These are phyloP conservation scores for Heliothis virescens DNA, from an alignment of 1,140 invertebrate genomes.

Conservation along the genomic window DNA sequence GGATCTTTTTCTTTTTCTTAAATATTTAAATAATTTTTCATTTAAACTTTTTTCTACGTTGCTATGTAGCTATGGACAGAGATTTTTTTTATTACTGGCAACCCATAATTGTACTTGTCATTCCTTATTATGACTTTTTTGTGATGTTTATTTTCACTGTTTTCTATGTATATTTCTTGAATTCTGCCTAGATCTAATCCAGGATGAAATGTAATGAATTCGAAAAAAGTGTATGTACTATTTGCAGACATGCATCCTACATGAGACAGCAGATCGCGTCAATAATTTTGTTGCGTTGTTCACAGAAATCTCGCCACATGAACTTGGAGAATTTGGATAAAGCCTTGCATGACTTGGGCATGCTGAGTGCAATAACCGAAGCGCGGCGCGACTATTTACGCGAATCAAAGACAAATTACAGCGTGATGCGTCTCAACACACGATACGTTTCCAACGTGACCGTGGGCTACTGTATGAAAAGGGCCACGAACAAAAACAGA, in stretches of 20 bases:
- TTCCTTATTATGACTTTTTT: constrained; percentile 84
- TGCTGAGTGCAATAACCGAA: constrained; percentile 86
- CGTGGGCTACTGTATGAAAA: constrained; percentile 86
- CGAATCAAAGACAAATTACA: constrained; percentile 82
- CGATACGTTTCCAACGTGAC: constrained; percentile 87
- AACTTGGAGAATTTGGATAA: constrained; percentile 86
- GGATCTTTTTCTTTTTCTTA: too few relatives aligned
- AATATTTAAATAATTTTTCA: too few relatives aligned
- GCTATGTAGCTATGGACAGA: too few relatives aligned
- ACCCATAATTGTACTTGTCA: constrained; percentile 61
- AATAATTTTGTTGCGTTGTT: constrained; percentile 68
- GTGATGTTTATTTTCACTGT: constrained; percentile 84
- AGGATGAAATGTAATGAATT: constrained; percentile 81
- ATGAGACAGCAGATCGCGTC: constrained; percentile 7
- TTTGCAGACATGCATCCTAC: neutral
- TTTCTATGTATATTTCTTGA: constrained; percentile 71
- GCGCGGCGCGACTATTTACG: constrained; percentile 86
- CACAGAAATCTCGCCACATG: constrained; percentile 79
- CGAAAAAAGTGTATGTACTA: constrained; percentile 73
- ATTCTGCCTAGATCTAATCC: constrained; percentile 62
- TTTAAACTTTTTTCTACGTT: too few relatives aligned
- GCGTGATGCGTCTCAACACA: constrained; percentile 86
- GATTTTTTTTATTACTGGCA: constrained; percentile 49
- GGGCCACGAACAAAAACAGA: constrained; percentile 81
- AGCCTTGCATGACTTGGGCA: constrained; percentile 87